Evolutionary conservation across 2,797 vertebrate genomes (phyloP).

Genomic region (Xiphorhynchus erythropygius): DNA sequence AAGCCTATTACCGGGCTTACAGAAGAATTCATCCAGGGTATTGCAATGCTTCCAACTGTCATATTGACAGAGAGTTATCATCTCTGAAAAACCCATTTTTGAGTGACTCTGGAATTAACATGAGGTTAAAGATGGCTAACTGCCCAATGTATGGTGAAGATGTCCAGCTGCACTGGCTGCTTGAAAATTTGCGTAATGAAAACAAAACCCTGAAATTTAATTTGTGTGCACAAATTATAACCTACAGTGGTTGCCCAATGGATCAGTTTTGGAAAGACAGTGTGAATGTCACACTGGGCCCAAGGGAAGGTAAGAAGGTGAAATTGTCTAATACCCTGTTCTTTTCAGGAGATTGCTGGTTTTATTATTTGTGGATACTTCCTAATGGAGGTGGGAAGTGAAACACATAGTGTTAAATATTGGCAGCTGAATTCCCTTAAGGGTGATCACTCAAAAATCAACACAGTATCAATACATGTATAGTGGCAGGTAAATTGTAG

Average conservation of each 20-base stretch:
- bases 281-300: constrained; percentile 26
- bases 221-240: constrained; percentile 51
- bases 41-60: constrained; percentile 63
- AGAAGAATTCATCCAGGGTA: constrained; percentile 62
- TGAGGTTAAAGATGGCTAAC: constrained; percentile 64
- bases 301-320: constrained; percentile 63
- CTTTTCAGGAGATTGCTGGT: not conserved
- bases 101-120: constrained; percentile 49
- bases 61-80: constrained; percentile 59
- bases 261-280: constrained; percentile 64
- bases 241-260: constrained; percentile 52
- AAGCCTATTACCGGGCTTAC: constrained; percentile 55
- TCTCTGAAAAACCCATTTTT: constrained; percentile 58
- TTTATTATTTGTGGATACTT: not conserved
- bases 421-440: not conserved
- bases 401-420: not conserved
- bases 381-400: not conserved
- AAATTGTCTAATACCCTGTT: not conserved
- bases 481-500: not conserved
- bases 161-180: constrained; percentile 50
- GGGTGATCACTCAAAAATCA: not conserved
- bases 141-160: constrained; percentile 67
- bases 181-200: constrained; percentile 63
- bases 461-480: not conserved
- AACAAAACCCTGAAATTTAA: constrained; percentile 60